phyloP scores from a whole-genome alignment of 2,797 vertebrate species.

The Florisuga fusca region DNA sequence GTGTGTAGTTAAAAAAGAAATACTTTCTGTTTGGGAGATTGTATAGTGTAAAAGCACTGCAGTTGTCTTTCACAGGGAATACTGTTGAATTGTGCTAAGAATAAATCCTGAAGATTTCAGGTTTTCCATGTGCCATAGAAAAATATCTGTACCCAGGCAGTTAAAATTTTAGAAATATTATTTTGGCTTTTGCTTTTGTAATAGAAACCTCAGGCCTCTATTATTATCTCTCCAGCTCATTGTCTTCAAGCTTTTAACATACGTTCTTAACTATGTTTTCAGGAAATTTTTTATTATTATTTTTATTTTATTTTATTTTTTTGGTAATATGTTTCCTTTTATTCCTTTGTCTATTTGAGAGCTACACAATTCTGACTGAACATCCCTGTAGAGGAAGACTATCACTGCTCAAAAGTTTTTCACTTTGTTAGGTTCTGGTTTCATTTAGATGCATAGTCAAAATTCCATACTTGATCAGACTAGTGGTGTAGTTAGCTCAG shows the following conservation, averaged over 20 bases:
- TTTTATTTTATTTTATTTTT: background rate
- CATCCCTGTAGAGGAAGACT: background rate
- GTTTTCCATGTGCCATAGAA: background rate
- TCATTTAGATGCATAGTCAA: background rate
- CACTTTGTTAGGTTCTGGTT: background rate
- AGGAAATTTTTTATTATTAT: background rate
- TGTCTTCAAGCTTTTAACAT: background rate
- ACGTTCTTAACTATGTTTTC: background rate
- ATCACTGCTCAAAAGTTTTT: background rate
- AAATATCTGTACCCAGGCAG: background rate
- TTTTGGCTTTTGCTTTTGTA: background rate
- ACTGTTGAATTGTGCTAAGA: background rate
- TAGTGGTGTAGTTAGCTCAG: background rate
- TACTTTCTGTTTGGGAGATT: background rate
- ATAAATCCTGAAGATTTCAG: background rate
- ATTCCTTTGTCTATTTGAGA: background rate
- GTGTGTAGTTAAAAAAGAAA: background rate
- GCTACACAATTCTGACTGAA: background rate
- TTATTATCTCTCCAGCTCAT: background rate
- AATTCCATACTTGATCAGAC: slow-evolving; percentile 22
- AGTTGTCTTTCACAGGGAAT: background rate
- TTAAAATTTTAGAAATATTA: background rate
- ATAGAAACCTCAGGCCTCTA: background rate
- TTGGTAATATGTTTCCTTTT: background rate
- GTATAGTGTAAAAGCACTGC: background rate